Conservation (phyloP, 2,888 invertebrate species). For the Polymixis flavicincta region DNA sequence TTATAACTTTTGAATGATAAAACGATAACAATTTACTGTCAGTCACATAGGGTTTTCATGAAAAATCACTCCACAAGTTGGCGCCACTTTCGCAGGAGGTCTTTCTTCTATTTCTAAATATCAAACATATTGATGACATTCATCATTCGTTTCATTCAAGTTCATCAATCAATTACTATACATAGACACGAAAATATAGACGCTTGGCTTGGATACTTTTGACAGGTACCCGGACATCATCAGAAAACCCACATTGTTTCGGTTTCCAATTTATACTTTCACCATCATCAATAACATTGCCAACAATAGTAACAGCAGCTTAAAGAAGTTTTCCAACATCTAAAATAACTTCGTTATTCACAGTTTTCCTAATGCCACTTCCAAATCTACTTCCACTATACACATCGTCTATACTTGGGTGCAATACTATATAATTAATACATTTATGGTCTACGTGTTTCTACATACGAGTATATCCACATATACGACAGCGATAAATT, state of each 20-base stretch:
- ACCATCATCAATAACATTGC: not conserved
- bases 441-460: conserved; percentile 31
- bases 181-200: no score
- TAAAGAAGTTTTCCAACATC: not conserved
- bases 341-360: not conserved
- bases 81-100: no score
- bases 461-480: not conserved
- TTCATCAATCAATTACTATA: no score
- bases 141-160: no score
- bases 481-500: conserved; percentile 12
- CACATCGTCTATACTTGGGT: not conserved
- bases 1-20: not conserved
- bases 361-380: conserved; percentile 1
- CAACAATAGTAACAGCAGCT: not conserved
- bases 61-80: no score
- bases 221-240: no score
- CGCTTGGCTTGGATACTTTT: no score
- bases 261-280: not conserved
- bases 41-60: no score
- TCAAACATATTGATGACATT: no score
- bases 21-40: not conserved
- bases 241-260: not conserved
- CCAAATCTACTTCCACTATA: conserved; percentile 12
- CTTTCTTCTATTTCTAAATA: no score
- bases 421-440: conserved; percentile 12